Evolutionary conservation across 53 echinoderm and acorn worm genomes (phyloP).

Genomic region (Echinarachnius parma): DNA sequence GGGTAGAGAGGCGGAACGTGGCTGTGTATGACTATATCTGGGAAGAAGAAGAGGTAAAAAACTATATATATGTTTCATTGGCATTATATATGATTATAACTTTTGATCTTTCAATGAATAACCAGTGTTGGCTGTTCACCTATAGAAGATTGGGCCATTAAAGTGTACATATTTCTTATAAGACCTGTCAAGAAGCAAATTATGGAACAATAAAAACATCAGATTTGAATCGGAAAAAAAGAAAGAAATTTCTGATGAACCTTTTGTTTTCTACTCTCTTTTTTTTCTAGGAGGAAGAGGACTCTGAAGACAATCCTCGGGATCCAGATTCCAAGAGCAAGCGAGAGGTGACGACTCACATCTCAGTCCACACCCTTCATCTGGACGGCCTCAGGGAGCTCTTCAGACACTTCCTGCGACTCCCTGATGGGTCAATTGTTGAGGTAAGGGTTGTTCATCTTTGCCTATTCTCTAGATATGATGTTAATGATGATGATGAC

Average conservation of each 20-base stretch:
- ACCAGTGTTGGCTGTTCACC: too few relatives aligned
- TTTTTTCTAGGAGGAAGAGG: conserved; percentile 72
- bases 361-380: conserved; percentile 89
- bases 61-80: too few relatives aligned
- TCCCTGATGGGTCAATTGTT: conserved; percentile 91
- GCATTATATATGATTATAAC: too few relatives aligned
- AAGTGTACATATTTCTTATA: too few relatives aligned
- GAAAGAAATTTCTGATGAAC: too few relatives aligned
- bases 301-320: conserved; percentile 40
- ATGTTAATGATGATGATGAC: not conserved
- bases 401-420: conserved; percentile 81
- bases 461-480: not conserved
- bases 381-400: conserved; percentile 90
- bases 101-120: too few relatives aligned
- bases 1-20: conserved; percentile 51
- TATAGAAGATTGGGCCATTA: too few relatives aligned
- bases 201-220: too few relatives aligned
- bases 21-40: conserved; percentile 44
- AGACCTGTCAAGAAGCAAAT: too few relatives aligned
- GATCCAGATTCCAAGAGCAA: conserved; percentile 29
- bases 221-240: too few relatives aligned
- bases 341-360: conserved; percentile 79
- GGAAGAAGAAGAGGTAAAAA: conserved; percentile 23
- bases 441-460: conserved; percentile 74
- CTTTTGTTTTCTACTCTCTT: too few relatives aligned